These are phyloP conservation scores for Athalia cordata DNA, from an alignment of 2,888 invertebrate species.

Conservation along the genomic window DNA sequence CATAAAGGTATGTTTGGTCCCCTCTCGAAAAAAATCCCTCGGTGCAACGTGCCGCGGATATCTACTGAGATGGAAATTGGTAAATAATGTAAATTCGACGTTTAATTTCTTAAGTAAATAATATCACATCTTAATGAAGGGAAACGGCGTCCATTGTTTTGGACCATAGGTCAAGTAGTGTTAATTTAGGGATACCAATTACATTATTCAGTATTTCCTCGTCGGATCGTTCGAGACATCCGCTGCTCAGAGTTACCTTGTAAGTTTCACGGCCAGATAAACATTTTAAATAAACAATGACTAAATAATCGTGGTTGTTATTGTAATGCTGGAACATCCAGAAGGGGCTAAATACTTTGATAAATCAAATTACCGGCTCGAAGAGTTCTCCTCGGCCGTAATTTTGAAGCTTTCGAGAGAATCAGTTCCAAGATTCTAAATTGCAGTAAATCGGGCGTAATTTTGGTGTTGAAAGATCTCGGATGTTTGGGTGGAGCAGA, in stretches of 20 bases:
- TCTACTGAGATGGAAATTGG: neutral
- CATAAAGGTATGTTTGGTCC: no score
- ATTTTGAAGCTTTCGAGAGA: no score
- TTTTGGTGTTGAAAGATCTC: no score
- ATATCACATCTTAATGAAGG: conserved; percentile 40
- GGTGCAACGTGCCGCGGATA: neutral
- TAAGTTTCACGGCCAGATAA: conserved; percentile 33
- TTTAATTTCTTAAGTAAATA: conserved; percentile 31
- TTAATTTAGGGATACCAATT: conserved; percentile 63
- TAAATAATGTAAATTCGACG: conserved; percentile 25
- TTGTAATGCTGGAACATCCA: no score
- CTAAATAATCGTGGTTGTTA: no score
- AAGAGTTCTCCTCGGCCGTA: no score
- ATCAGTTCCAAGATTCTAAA: no score
- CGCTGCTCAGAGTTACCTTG: conserved; percentile 19
- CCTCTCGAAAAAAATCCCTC: no score
- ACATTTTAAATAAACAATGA: conserved; percentile 3
- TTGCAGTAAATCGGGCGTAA: no score
- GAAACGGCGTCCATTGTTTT: conserved; percentile 41
- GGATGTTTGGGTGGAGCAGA: no score
- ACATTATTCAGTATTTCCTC: conserved; percentile 62
- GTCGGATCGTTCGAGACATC: conserved; percentile 55
- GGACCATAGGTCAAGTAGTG: conserved; percentile 59
- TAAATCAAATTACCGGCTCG: no score
- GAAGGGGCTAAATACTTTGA: no score